Evolutionary conservation across 2,797 vertebrate genomes (phyloP).

Genomic region (Uromys caudimaculatus): DNA sequence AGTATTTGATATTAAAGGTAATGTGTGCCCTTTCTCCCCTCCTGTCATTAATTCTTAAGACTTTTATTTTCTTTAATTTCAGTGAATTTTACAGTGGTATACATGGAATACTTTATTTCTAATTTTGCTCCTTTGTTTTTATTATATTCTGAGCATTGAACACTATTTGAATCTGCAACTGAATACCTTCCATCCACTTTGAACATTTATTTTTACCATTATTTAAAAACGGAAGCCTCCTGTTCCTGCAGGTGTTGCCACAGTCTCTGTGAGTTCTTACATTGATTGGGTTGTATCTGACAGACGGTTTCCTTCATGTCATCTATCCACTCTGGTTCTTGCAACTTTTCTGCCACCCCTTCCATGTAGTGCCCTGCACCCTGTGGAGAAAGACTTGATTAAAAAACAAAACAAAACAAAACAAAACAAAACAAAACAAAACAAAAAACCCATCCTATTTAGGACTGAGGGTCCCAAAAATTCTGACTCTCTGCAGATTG

Average conservation of each 20-base stretch:
- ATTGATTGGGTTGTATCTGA: neutral
- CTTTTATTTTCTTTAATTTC: conserved; percentile 30
- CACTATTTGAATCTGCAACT: neutral
- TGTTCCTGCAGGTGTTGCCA: neutral
- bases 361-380: neutral
- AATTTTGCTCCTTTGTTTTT: neutral
- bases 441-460: too few relatives aligned
- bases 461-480: neutral
- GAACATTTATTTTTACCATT: neutral
- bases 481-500: neutral
- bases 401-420: neutral
- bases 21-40: neutral
- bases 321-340: too few relatives aligned
- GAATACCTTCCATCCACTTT: conserved; percentile 2
- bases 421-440: neutral
- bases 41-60: neutral
- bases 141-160: neutral
- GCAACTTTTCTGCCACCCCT: neutral
- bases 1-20: conserved; percentile 10
- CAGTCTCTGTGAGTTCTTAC: neutral
- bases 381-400: neutral
- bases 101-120: neutral
- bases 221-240: neutral
- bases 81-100: neutral
- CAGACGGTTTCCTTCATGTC: neutral